These are phyloP conservation scores for Psilopsiagon aurifrons DNA, from an alignment of 2,113 vertebrate species.

Conservation along the genomic window DNA sequence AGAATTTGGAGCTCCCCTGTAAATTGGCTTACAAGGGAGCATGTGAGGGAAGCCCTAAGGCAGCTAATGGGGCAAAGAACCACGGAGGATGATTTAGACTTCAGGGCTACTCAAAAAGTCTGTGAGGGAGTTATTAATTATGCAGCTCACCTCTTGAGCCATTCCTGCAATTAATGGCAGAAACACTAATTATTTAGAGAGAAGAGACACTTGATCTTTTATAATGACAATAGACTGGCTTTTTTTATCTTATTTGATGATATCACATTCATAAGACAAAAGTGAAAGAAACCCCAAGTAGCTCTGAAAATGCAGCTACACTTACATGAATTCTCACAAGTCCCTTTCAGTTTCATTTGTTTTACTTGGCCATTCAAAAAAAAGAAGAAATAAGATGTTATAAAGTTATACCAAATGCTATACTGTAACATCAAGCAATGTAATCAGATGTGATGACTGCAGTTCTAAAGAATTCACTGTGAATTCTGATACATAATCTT, in stretches of 20 bases:
- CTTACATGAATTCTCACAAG: not conserved
- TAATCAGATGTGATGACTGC: not conserved
- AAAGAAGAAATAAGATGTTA: not conserved
- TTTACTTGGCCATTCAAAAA: not conserved
- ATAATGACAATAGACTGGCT: not conserved
- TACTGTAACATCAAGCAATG: not conserved
- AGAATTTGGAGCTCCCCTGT: not conserved
- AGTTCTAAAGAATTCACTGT: not conserved
- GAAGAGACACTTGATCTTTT: not conserved
- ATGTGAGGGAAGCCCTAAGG: fast-evolving
- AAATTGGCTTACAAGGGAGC: not conserved
- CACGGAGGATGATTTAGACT: not conserved
- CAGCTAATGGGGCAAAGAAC: not conserved
- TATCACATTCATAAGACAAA: not conserved
- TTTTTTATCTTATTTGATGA: not conserved
- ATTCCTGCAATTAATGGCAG: not conserved
- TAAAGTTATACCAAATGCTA: not conserved
- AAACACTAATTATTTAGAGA: not conserved
- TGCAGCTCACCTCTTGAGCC: not conserved
- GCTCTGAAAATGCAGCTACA: not conserved
- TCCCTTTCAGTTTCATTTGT: not conserved
- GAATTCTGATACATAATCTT: not conserved
- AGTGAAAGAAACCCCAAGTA: not conserved
- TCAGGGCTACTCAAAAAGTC: not conserved
- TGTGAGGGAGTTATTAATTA: not conserved